Base-by-base conservation (phyloP, 2,888 invertebrate species). In the Trissolcus japonicus region DNA sequence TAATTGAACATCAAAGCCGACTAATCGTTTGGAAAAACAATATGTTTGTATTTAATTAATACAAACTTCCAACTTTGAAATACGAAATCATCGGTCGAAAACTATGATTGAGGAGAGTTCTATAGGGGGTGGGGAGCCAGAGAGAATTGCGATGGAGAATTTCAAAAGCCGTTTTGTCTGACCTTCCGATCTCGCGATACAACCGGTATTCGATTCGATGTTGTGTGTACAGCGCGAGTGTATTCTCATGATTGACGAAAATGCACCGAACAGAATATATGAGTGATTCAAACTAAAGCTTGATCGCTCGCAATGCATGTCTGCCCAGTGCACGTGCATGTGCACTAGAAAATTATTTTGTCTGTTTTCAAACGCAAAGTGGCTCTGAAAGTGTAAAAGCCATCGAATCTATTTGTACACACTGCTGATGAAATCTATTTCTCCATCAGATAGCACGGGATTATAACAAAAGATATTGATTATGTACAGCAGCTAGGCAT, bases 341-440 rank as follows among this genome's bases (percentile, higher is more conserved):
- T 35, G 74, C 73, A 84, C 76, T 79, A 82, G 80, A 81, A 82
- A 35, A 82, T 83, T 80, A 80, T 81, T 76, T 75, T 53, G 69
- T 35, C 35, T 35, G 35, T 35, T 35, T 35, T 35, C 11, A 51
- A 41, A 16, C 25, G 25, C 25, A 25, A 25, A 25, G 6, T 53
- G 13, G 13, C 17, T 54, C 29, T 3, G 11, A 57, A 46, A 13
- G 43, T 43, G 48, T 14, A 19, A 29, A 54, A 25, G 4, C 4
- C 6, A 6, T 25, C 25, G 19, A 19, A 25, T 25, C 0, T 4
- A 25, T 25, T 25, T 25, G 4, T 3, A 25, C 4, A 25, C 25
- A 6, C 25, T 25, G 4, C 6, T 25, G 0, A 25, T 25, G 25
- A 25, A 25, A 6, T 6, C 25, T 25, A 25, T 19, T 19, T 25